These are phyloP conservation scores for Potamilus streckersoni DNA, from an alignment of 1,140 invertebrate species.

Conservation along the genomic window DNA sequence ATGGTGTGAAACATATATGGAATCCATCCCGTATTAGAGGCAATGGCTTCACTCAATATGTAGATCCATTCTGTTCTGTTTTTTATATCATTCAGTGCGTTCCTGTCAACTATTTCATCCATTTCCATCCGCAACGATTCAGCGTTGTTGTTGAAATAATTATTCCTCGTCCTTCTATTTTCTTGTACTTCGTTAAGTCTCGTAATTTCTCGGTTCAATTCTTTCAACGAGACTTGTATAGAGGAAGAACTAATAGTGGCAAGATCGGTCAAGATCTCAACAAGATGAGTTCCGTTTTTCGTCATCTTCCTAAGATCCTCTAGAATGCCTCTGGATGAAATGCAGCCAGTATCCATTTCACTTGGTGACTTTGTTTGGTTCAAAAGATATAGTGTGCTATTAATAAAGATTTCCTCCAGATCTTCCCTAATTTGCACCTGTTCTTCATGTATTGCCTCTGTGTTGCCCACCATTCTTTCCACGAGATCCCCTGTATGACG, in stretches of 20 bases:
- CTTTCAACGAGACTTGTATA: slow-evolving; percentile 26
- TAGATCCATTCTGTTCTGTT: slow-evolving; percentile 41
- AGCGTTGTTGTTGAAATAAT: too few species aligned
- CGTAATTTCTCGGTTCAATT: slow-evolving; percentile 35
- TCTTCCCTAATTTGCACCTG: slow-evolving; percentile 32
- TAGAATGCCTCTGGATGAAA: slow-evolving; percentile 10
- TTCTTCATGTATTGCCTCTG: slow-evolving; percentile 30
- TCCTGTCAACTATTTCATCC: not conserved
- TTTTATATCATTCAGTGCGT: slow-evolving; percentile 10
- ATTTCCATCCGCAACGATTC: too few species aligned
- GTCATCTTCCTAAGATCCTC: slow-evolving; percentile 27
- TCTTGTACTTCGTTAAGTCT: slow-evolving; percentile 29
- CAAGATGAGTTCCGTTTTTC: slow-evolving; percentile 34
- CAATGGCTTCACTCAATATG: slow-evolving; percentile 38
- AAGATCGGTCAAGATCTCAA: slow-evolving; percentile 40
- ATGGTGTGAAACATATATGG: slow-evolving; percentile 41
- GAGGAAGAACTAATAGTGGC: slow-evolving; percentile 37
- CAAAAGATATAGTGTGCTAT: slow-evolving; percentile 27
- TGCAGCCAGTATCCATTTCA: slow-evolving; percentile 1
- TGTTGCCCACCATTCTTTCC: slow-evolving; percentile 38
- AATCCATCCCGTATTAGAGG: slow-evolving; percentile 51
- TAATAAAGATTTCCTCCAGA: slow-evolving; percentile 11
- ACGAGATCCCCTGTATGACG: slow-evolving; percentile 40
- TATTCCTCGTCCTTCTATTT: not conserved
- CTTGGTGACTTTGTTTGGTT: slow-evolving; percentile 4